Percentiles rank a stretch among this genome's conserved stretches.
Conservation (phyloP, 2,797 vertebrate species). For the Melanotaenia nigrans region DNA sequence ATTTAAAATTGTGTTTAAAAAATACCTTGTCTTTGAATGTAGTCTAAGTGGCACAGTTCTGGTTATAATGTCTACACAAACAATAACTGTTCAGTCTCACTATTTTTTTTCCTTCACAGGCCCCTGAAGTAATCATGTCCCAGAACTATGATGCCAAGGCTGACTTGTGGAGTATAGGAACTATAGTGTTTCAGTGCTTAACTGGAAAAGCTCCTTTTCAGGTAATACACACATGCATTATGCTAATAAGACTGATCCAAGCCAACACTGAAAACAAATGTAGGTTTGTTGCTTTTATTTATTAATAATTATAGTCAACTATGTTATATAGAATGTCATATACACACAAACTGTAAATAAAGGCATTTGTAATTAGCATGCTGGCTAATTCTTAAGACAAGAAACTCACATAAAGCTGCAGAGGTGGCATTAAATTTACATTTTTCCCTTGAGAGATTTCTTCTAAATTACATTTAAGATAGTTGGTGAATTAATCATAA, state of each 20-base stretch:
- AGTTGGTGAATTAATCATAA: background rate
- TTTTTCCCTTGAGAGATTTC: background rate
- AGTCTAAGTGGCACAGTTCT: too few relatives aligned
- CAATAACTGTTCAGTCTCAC: background rate
- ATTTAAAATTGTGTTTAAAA: too few relatives aligned
- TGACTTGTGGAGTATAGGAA: slow-evolving; percentile 98
- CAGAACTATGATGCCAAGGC: slow-evolving; percentile 98
- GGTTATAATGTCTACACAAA: background rate
- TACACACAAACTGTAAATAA: background rate
- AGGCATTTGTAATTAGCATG: background rate
- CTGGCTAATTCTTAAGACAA: background rate
- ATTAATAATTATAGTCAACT: background rate
- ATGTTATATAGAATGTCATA: too few relatives aligned
- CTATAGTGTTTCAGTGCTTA: slow-evolving; percentile 97
- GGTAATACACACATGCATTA: slow-evolving; percentile 75
- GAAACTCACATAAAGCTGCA: background rate
- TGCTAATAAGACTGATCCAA: background rate
- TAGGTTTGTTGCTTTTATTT: background rate
- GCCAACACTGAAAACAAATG: background rate
- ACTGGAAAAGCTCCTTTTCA: slow-evolving; percentile 98
- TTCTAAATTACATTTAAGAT: background rate
- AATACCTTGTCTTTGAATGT: too few relatives aligned
- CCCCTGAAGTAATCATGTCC: slow-evolving; percentile 99
- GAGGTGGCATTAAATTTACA: background rate
- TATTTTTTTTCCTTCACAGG: slow-evolving; percentile 75